Evolutionary conservation across 2,888 invertebrate species (phyloP).

Genomic region (Drosophila prostipennis): DNA sequence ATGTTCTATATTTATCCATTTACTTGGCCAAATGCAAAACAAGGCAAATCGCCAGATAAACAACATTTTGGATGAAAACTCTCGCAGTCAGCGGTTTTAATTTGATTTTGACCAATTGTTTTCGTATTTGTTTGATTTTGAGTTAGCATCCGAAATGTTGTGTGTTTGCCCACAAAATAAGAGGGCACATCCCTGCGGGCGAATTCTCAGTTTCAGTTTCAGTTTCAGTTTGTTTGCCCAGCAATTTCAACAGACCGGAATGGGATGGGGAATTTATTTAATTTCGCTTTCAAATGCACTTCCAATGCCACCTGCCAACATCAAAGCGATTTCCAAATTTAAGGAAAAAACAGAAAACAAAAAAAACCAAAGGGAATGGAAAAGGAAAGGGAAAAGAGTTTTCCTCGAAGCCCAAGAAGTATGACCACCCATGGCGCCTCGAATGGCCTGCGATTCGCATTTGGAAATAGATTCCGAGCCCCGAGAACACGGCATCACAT

Average conservation of each 20-base stretch:
- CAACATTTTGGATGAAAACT: constrained; percentile 6
- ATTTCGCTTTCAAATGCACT: constrained; percentile 16
- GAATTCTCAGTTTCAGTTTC: not conserved
- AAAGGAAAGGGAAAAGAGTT: constrained; percentile 12
- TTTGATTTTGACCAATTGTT: constrained; percentile 12
- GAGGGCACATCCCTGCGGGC: not conserved
- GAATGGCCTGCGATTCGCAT: constrained; percentile 48
- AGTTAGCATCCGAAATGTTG: not conserved
- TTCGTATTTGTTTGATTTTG: constrained; percentile 1
- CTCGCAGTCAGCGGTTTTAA: constrained; percentile 6
- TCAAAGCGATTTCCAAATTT: constrained; percentile 24
- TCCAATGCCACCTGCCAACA: constrained; percentile 32
- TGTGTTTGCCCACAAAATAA: not conserved
- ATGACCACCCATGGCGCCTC: constrained; percentile 55
- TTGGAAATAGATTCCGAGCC: constrained; percentile 22
- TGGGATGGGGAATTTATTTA: constrained; percentile 6
- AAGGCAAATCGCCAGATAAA: constrained; percentile 6
- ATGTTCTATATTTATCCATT: constrained; percentile 22
- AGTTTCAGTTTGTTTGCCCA: constrained; percentile 9
- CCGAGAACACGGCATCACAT: constrained; percentile 20
- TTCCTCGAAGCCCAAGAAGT: constrained; percentile 3
- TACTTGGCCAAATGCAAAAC: constrained; percentile 6
- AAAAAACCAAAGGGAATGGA: too few species aligned
- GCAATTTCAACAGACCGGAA: constrained; percentile 10
- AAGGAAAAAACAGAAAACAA: not conserved